Conservation (phyloP, 2,797 vertebrate species). For the Myotis pilosus region DNA sequence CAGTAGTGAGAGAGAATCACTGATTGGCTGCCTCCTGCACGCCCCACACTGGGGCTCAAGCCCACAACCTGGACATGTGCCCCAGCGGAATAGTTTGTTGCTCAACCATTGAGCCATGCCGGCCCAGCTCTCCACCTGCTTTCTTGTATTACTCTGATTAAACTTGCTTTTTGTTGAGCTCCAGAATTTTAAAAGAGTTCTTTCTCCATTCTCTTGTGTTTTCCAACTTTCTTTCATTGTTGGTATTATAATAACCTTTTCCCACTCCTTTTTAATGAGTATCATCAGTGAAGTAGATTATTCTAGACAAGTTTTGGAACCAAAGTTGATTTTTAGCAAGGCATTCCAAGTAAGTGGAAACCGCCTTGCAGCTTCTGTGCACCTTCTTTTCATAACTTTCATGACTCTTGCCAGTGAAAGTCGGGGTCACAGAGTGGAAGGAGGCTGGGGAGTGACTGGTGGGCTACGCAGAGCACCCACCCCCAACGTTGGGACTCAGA, state of each 20-base stretch:
- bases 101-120: no score
- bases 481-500: not conserved
- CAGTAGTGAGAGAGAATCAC: no score
- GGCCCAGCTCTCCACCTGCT: not conserved
- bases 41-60: no score
- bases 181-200: not conserved
- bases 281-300: not conserved
- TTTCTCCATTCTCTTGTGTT: not conserved
- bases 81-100: no score
- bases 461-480: not conserved
- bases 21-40: no score
- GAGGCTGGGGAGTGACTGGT: not conserved
- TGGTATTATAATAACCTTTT: not conserved
- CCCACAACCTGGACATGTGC: no score
- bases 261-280: not conserved
- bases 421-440: not conserved
- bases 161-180: not conserved
- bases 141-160: not conserved
- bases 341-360: not conserved
- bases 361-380: not conserved
- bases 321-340: not conserved
- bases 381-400: not conserved
- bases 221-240: not conserved
- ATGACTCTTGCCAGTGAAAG: not conserved
- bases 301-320: not conserved